These are phyloP conservation scores for Pristiophorus japonicus DNA, from an alignment of 2,113 vertebrate species.

Conservation along the genomic window DNA sequence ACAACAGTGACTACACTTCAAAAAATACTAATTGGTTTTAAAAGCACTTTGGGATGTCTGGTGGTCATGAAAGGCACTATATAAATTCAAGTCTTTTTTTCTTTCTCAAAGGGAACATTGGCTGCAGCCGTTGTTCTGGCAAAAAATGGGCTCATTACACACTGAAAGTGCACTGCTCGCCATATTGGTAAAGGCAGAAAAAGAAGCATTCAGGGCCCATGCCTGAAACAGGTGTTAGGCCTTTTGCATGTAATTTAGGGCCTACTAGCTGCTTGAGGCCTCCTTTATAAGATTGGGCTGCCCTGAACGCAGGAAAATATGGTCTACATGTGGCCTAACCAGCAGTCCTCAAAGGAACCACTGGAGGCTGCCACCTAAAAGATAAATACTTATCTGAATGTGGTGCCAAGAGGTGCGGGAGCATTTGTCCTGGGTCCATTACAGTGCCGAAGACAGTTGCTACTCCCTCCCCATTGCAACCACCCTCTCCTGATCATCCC, in stretches of 20 bases:
- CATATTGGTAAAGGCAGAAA: background rate
- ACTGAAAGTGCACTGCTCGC: background rate
- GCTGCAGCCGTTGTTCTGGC: background rate
- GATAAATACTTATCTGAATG: background rate
- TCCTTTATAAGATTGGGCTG: background rate
- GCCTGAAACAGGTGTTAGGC: background rate
- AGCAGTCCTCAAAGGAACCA: background rate
- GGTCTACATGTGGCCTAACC: background rate
- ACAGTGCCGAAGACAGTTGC: background rate
- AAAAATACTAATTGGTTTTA: too few relatives aligned
- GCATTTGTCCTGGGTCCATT: background rate
- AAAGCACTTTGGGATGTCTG: too few relatives aligned
- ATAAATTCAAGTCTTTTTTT: too few relatives aligned
- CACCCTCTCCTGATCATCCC: background rate
- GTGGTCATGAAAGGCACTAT: too few relatives aligned
- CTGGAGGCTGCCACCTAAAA: background rate
- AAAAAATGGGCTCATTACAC: background rate
- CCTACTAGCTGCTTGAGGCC: background rate
- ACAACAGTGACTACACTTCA: too few relatives aligned
- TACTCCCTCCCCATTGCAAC: background rate
- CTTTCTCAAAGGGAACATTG: too few relatives aligned
- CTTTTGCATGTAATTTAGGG: background rate
- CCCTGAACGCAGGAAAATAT: background rate
- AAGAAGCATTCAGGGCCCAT: background rate
- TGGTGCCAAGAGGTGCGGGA: background rate